Evolutionary conservation across 2,888 invertebrate genomes (phyloP), one percentile per base, ranked within the genome.

Genomic region (Nemapogon koenigi): DNA sequence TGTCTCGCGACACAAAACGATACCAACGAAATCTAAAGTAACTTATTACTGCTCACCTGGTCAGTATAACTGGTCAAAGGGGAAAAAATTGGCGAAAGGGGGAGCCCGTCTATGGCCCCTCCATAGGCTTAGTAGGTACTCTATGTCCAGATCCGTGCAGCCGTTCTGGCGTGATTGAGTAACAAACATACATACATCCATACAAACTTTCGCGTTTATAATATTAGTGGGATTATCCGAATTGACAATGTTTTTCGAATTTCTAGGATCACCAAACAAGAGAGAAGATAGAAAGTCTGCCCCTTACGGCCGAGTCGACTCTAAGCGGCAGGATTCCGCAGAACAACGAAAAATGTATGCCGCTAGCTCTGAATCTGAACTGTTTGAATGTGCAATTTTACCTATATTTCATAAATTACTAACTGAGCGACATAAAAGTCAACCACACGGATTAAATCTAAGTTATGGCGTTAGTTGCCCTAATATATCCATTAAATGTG

Each of bases 401-500:
- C 94, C 94, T 10, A 94, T 94, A 60, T 94, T 94, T 76, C 91
- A 94, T 55, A 94, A 94, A 66, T 81, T 93, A n/a, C 81, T 93
- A 35, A 91, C 90, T 2, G 92, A 93, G 57, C 81, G 92, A 45
- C 91, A 91, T 53, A 83, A 85, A 47, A 83, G 85, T 47, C 85
- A 85, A 48, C 84, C 85, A 3, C 84, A 86, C 37, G 81, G 85
- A 38, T 81, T 86, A 14, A 86, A 87, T 59, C 83, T 88, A 22
- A 84, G 84, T 18, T 88, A 87, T 48, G 91, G 93, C 39, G 87
- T 92, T 50, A 94, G 94, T 55, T 94, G 94, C 65, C 94, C 94
- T 17, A 94, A 94, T 81, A 94, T 94, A 76, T 93, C 94, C 44
- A 94, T 95, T 53, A 94, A 94, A 76, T 94, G 94, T 82, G 94